These are phyloP conservation scores for Grantiella picta DNA, from an alignment of 2,113 vertebrate genomes.

Conservation along the genomic window DNA sequence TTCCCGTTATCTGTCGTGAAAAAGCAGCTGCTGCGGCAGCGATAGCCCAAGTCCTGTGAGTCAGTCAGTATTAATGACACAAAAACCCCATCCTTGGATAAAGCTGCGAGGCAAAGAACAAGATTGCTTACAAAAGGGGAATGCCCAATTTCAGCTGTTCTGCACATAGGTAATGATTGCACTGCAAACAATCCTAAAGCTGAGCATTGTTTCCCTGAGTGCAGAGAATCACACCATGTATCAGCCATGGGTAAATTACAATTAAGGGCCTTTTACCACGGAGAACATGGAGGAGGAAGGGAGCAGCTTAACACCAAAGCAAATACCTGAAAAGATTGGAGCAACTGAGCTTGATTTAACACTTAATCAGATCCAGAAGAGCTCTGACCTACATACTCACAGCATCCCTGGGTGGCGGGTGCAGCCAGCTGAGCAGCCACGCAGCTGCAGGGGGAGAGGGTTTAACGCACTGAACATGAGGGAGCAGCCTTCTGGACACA, in stretches of 20 bases:
- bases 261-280: background rate
- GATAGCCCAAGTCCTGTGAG: background rate
- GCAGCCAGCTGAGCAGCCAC: background rate
- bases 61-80: background rate
- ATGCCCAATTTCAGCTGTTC: background rate
- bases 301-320: background rate
- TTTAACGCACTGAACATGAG: fast-evolving
- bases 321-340: background rate
- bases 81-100: background rate
- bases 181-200: background rate
- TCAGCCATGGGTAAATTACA: background rate
- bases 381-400: constrained; percentile 40
- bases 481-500: background rate
- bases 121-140: background rate
- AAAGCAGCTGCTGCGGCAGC: background rate
- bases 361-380: background rate
- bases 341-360: background rate
- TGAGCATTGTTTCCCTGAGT: background rate
- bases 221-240: background rate
- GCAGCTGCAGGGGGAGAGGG: background rate
- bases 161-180: background rate
- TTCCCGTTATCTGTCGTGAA: background rate
- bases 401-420: background rate
- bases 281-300: background rate
- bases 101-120: background rate